Percentiles rank a stretch among this genome's conserved stretches.
Evolutionary conservation across 2,888 invertebrate genomes (phyloP).

Genomic region (Pristionchus entomophagus): DNA sequence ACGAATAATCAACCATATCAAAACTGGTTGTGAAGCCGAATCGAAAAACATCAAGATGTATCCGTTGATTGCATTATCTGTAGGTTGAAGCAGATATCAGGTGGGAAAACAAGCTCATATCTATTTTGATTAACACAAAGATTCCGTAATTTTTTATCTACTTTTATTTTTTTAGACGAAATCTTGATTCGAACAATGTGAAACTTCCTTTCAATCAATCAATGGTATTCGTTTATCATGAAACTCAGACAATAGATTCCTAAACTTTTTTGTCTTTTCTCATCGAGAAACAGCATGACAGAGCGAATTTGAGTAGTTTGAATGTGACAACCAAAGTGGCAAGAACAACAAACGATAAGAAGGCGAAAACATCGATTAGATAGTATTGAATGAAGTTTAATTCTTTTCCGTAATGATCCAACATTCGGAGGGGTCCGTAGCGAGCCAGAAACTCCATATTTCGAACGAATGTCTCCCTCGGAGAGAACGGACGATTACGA

Average conservation of each 20-base stretch:
- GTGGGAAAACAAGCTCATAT: no score
- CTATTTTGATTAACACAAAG: no score
- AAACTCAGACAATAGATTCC: background rate
- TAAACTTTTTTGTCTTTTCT: slow-evolving; percentile 1
- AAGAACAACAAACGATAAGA: background rate
- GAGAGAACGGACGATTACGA: slow-evolving; percentile 18
- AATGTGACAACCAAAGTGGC: background rate
- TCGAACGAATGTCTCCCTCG: slow-evolving; percentile 30
- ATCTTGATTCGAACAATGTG: no score
- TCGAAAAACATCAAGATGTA: no score
- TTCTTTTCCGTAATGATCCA: slow-evolving; percentile 42
- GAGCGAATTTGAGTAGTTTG: slow-evolving; percentile 4
- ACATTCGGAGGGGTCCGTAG: slow-evolving; percentile 38
- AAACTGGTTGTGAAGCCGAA: no score
- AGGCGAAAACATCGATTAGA: slow-evolving; percentile 32
- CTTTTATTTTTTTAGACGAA: no score
- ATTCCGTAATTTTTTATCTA: no score
- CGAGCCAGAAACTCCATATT: slow-evolving; percentile 44
- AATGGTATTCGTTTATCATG: no score
- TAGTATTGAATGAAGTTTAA: slow-evolving; percentile 41
- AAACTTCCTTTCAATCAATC: no score
- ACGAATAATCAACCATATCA: no score
- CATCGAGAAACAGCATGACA: background rate
- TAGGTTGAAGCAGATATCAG: no score
- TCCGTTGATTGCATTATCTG: no score